These are phyloP conservation scores for Amphipyra tragopoginis DNA, from an alignment of 2,888 invertebrate genomes.

Conservation along the genomic window DNA sequence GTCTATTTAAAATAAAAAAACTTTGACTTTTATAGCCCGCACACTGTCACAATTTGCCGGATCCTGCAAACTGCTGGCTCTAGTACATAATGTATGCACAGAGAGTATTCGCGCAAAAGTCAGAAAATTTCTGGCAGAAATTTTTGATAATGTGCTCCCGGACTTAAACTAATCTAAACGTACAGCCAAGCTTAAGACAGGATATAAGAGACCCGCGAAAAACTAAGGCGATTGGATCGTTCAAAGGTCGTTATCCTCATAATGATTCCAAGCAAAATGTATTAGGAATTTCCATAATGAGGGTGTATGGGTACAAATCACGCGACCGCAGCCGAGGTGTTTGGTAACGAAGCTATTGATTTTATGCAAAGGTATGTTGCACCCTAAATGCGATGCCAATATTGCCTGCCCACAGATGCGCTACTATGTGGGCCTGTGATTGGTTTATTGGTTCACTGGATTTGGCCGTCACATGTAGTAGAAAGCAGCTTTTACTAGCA, in stretches of 20 bases:
- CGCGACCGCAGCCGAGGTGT: conserved; percentile 45
- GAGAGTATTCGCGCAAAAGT: too few relatives aligned
- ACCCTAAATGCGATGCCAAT: conserved; percentile 48
- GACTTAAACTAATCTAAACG: too few relatives aligned
- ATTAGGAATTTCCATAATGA: conserved; percentile 27
- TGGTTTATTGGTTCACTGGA: conserved; percentile 39
- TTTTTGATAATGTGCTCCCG: too few relatives aligned
- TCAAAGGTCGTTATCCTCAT: conserved; percentile 29
- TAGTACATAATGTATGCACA: too few relatives aligned
- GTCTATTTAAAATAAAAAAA: too few relatives aligned
- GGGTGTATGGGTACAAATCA: conserved; percentile 29
- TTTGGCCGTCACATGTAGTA: conserved; percentile 3
- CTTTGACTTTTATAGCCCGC: too few relatives aligned
- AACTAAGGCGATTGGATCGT: conserved; percentile 11
- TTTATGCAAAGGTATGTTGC: conserved; percentile 59
- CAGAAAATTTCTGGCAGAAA: too few relatives aligned
- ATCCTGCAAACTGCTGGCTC: too few relatives aligned
- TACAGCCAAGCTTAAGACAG: too few relatives aligned
- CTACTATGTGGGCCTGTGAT: conserved; percentile 19
- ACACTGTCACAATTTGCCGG: too few relatives aligned
- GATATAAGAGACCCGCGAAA: conserved; percentile 6
- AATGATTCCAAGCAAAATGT: conserved; percentile 22
- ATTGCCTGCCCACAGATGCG: conserved; percentile 34
- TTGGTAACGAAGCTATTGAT: conserved; percentile 55
- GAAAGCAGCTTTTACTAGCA: conserved; percentile 12